A percentile compares a stretch with the other conserved stretches of the same genome.
These are phyloP conservation scores for Carollia perspicillata DNA, from an alignment of 2,113 vertebrate species.

Conservation along the genomic window DNA sequence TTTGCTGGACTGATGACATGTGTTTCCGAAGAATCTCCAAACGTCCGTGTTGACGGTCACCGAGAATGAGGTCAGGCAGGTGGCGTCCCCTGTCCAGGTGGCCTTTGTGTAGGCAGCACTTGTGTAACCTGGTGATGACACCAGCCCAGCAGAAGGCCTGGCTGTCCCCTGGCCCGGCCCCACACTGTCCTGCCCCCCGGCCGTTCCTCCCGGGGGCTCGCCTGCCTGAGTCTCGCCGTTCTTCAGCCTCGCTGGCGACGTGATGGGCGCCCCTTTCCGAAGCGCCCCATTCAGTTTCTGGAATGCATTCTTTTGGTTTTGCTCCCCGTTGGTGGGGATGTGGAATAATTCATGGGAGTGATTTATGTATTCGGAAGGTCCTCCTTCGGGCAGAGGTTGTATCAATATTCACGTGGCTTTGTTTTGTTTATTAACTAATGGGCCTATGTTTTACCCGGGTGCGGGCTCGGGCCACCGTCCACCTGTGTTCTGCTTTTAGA, in stretches of 20 bases:
- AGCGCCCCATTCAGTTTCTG: neutral
- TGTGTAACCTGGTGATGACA: neutral
- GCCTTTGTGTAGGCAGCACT: conserved; percentile 32
- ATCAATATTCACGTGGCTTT: neutral
- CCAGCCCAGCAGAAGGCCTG: neutral
- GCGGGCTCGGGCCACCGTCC: too few relatives aligned
- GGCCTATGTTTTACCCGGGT: neutral
- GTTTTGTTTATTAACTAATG: neutral
- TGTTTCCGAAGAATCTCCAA: conserved; percentile 28
- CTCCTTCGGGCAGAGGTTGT: neutral
- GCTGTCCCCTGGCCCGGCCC: neutral
- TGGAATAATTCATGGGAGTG: neutral
- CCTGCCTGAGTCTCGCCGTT: neutral
- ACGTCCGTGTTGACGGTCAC: neutral
- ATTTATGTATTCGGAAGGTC: neutral
- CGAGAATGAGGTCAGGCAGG: neutral
- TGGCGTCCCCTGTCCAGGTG: conserved; percentile 29
- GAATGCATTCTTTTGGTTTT: neutral
- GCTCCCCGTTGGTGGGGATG: neutral
- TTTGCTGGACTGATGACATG: neutral
- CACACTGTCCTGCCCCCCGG: neutral
- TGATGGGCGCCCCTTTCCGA: neutral
- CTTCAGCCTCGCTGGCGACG: neutral
- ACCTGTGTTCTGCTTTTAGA: neutral
- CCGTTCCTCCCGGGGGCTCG: rapidly evolving